Percentiles rank a stretch among this genome's conserved stretches.
phyloP scores from a whole-genome alignment of 1,140 invertebrate species.

The Drosophila bocki region DNA sequence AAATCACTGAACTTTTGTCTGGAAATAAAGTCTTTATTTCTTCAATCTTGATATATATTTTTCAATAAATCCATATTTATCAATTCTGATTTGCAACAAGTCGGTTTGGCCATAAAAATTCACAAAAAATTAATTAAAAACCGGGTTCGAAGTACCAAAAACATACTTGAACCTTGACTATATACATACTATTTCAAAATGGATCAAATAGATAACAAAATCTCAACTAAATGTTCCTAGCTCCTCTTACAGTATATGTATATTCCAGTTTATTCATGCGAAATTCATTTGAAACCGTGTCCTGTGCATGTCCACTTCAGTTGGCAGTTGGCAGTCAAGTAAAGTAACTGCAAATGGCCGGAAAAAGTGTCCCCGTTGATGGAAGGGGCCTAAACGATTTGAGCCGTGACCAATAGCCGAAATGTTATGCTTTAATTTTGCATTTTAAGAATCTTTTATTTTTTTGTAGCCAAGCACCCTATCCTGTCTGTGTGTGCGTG shows the following conservation, averaged over 20 bases:
- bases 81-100: background rate
- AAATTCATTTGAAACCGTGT: background rate
- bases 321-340: background rate
- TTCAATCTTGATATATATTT: background rate
- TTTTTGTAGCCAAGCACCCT: background rate
- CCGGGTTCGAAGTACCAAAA: background rate
- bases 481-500: background rate
- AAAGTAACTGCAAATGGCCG: constrained; percentile 14
- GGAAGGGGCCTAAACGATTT: constrained; percentile 20
- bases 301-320: constrained; percentile 1
- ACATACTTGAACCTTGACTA: background rate
- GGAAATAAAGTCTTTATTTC: background rate
- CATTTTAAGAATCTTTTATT: constrained; percentile 58
- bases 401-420: constrained; percentile 28
- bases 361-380: constrained; percentile 21
- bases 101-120: background rate
- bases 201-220: background rate
- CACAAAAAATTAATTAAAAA: background rate
- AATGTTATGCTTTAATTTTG: constrained; percentile 70
- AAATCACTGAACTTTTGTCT: background rate
- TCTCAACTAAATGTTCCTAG: background rate
- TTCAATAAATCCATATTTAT: background rate
- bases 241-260: background rate
- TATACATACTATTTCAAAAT: background rate
- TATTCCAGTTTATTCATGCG: background rate